Percentiles rank a stretch among this genome's conserved stretches.
Conservation (phyloP, 2,797 vertebrate genomes). For the Calcarius lapponicus region DNA sequence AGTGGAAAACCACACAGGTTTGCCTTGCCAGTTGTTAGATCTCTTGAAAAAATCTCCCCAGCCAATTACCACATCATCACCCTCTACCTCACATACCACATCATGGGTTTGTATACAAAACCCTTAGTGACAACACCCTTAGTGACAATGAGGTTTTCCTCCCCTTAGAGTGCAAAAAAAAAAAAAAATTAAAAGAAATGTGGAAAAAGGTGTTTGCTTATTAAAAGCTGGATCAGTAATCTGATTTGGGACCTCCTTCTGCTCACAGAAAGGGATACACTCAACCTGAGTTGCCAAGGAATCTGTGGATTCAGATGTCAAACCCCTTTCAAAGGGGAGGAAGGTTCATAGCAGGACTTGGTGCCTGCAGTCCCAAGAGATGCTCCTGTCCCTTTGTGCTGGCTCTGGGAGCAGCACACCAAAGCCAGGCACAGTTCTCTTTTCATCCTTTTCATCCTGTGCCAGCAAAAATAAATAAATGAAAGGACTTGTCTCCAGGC, state of each 20-base stretch:
- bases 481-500: conserved; percentile 14
- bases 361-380: not conserved
- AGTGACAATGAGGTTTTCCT: not conserved
- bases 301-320: not conserved
- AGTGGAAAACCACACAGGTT: not conserved
- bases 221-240: not conserved
- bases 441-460: conserved; percentile 16
- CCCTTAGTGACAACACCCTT: not conserved
- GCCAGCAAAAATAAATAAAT: conserved; percentile 50
- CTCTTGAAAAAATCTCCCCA: not conserved
- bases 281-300: not conserved
- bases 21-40: not conserved
- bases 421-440: not conserved
- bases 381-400: not conserved
- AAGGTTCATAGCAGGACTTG: not conserved
- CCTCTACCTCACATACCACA: not conserved
- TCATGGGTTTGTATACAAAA: not conserved
- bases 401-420: accelerated
- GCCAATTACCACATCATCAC: not conserved
- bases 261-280: not conserved
- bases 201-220: not conserved
- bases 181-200: not conserved
- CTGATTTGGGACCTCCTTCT: not conserved
- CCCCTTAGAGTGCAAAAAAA: not conserved
- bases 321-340: not conserved